Percentiles rank a stretch among this genome's conserved stretches.
Evolutionary conservation across 1,140 invertebrate species (phyloP).

Genomic region (Drosophila paulistorum): DNA sequence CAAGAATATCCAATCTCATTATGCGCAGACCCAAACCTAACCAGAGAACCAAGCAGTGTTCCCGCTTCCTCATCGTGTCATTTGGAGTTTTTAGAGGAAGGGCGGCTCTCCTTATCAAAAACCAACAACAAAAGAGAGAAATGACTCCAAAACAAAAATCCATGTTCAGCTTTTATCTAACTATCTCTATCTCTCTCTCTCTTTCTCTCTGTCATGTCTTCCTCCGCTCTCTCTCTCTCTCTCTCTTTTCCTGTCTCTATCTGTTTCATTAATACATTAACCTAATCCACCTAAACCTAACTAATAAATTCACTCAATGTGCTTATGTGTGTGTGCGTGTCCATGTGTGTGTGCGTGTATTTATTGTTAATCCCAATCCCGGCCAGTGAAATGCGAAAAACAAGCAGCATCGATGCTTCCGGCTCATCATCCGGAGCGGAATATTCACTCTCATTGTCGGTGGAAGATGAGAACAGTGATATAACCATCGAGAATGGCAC

Average conservation of each 20-base stretch:
- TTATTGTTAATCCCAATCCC: conserved; percentile 8
- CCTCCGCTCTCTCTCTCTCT: conserved; percentile 24
- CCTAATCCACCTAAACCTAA: conserved; percentile 26
- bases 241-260: conserved; percentile 1
- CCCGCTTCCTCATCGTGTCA: conserved; percentile 15
- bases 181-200: conserved; percentile 49
- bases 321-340: conserved; percentile 12
- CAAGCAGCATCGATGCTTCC: conserved; percentile 68
- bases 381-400: conserved; percentile 62
- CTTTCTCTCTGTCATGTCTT: not conserved
- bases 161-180: conserved; percentile 66
- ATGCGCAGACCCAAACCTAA: conserved; percentile 47
- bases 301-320: conserved; percentile 28
- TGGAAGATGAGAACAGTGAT: conserved; percentile 81
- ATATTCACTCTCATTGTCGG: conserved; percentile 71
- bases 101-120: conserved; percentile 45
- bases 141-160: conserved; percentile 32
- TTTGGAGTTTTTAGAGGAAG: not conserved
- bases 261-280: conserved; percentile 40
- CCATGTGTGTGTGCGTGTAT: conserved; percentile 22
- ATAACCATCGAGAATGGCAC: conserved; percentile 80
- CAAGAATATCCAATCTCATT: conserved; percentile 38
- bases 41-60: conserved; percentile 36
- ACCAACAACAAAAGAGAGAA: conserved; percentile 25
- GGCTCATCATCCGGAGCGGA: conserved; percentile 58